These are phyloP conservation scores for Dendrolimus pini DNA, from an alignment of 2,888 invertebrate species.

Conservation along the genomic window DNA sequence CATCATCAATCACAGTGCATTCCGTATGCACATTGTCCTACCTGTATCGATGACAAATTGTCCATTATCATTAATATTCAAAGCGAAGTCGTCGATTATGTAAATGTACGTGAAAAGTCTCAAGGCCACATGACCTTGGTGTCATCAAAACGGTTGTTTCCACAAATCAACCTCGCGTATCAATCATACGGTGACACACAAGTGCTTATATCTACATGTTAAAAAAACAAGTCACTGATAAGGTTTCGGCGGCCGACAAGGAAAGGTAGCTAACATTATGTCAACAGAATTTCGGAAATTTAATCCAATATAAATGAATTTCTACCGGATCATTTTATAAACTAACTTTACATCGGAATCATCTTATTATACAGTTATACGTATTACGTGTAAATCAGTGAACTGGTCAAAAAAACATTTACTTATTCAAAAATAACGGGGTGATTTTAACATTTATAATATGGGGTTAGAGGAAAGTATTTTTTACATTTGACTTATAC, in stretches of 20 bases:
- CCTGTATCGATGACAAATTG: too few relatives aligned
- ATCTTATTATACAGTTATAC: too few relatives aligned
- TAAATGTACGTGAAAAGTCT: slow-evolving; percentile 15
- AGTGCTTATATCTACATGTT: slow-evolving; percentile 29
- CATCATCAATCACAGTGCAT: too few relatives aligned
- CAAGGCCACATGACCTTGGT: slow-evolving; percentile 30
- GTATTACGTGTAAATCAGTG: too few relatives aligned
- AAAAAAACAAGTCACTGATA: slow-evolving; percentile 47
- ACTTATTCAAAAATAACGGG: too few relatives aligned
- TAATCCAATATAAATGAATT: not conserved
- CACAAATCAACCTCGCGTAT: slow-evolving; percentile 48
- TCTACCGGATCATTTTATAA: too few relatives aligned
- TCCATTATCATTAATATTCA: not conserved
- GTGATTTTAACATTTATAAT: too few relatives aligned
- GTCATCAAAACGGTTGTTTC: slow-evolving; percentile 44
- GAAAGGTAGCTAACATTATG: not conserved
- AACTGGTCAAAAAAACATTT: too few relatives aligned
- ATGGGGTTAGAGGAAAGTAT: too few relatives aligned
- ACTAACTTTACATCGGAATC: too few relatives aligned
- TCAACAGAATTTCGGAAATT: not conserved
- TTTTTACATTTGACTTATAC: too few relatives aligned
- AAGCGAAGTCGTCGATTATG: slow-evolving; percentile 10
- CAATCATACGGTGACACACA: slow-evolving; percentile 54
- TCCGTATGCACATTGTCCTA: too few relatives aligned
- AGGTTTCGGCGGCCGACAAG: slow-evolving; percentile 13